Evolutionary conservation across 2,888 invertebrate species (phyloP).

Genomic region (Netelia inedita): DNA sequence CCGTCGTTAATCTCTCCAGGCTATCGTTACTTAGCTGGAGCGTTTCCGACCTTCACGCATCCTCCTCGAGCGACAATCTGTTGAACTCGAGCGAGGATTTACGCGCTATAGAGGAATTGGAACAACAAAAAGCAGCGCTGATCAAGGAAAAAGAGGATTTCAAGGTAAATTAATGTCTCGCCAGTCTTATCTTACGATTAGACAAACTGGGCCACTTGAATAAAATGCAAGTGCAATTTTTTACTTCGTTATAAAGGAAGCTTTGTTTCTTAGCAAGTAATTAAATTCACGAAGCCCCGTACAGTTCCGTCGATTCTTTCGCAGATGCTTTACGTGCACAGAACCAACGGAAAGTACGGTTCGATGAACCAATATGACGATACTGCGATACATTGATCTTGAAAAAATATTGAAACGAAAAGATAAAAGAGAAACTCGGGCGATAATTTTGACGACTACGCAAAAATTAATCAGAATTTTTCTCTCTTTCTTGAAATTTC

Average conservation of each 20-base stretch:
- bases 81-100: conserved; percentile 84
- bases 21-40: conserved; percentile 94
- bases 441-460: too few species aligned
- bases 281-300: not conserved
- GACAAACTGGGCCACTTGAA: not conserved
- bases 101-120: conserved; percentile 82
- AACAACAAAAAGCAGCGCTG: conserved; percentile 84
- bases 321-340: too few species aligned
- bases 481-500: too few species aligned
- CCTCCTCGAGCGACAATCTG: conserved; percentile 83
- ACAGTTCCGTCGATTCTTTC: too few species aligned
- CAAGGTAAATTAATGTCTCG: conserved; percentile 77
- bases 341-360: too few species aligned
- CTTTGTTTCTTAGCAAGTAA: not conserved
- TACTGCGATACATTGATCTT: too few species aligned
- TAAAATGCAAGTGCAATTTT: not conserved
- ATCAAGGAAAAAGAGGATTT: conserved; percentile 84
- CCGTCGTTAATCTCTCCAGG: conserved; percentile 90
- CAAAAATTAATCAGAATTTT: too few species aligned
- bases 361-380: too few species aligned
- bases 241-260: not conserved
- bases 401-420: too few species aligned
- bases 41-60: conserved; percentile 91
- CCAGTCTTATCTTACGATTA: not conserved
- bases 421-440: too few species aligned